These are phyloP conservation scores for Nemoura dubitans DNA, from an alignment of 2,888 invertebrate genomes.

Conservation along the genomic window DNA sequence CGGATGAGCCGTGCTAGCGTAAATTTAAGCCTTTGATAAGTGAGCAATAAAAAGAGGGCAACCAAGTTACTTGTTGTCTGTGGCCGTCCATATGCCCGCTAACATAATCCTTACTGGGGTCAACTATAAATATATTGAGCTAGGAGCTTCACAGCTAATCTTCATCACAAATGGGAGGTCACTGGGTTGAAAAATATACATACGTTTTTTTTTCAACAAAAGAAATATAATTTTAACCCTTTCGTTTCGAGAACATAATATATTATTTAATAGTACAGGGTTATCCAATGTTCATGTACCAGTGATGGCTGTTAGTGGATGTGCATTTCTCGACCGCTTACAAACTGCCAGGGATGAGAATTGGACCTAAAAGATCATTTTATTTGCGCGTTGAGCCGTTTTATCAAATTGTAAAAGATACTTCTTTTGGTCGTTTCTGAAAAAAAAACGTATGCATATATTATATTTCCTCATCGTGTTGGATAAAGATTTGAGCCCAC, in stretches of 20 bases:
- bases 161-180: conserved; percentile 44
- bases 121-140: conserved; percentile 49
- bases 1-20: background rate
- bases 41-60: background rate
- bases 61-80: background rate
- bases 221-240: conserved; percentile 33
- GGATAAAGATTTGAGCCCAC: background rate
- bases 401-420: too few species aligned
- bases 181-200: conserved; percentile 40
- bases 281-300: conserved; percentile 40
- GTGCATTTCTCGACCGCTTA: too few species aligned
- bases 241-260: background rate
- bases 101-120: conserved; percentile 44
- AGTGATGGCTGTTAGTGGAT: background rate
- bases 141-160: conserved; percentile 39
- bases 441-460: background rate
- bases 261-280: conserved; percentile 13
- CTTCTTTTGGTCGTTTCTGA: too few species aligned
- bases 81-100: background rate
- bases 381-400: too few species aligned
- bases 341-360: too few species aligned
- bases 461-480: background rate
- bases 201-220: conserved; percentile 42
- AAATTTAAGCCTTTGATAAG: background rate
- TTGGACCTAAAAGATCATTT: too few species aligned